phyloP scores from a whole-genome alignment of 2,797 vertebrate species.

The Poeciliopsis infans region DNA sequence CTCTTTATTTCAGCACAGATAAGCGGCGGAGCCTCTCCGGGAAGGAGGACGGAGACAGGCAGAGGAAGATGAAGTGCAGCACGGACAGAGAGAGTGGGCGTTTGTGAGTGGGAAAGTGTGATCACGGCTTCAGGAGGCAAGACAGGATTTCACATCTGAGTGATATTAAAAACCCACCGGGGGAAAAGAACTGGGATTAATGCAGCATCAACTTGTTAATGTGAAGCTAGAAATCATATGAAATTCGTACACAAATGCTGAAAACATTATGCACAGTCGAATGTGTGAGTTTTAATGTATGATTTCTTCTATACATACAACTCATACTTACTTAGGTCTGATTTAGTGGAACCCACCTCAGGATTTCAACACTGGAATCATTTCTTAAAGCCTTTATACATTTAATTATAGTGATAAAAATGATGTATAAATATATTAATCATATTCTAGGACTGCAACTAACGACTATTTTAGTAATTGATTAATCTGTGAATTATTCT shows the following conservation, averaged over 20 bases:
- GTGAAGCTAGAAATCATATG: constrained; percentile 27
- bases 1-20: constrained; percentile 49
- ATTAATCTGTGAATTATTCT: no score
- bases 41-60: constrained; percentile 43
- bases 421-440: background rate
- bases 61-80: constrained; percentile 61
- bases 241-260: constrained; percentile 25
- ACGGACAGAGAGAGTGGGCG: constrained; percentile 64
- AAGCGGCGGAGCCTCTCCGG: constrained; percentile 36
- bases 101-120: constrained; percentile 73
- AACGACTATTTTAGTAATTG: no score
- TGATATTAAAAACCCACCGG: constrained; percentile 40
- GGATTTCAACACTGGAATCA: background rate
- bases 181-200: constrained; percentile 32
- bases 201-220: constrained; percentile 16
- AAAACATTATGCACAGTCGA: background rate
- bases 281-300: background rate
- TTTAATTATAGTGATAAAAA: background rate
- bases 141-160: constrained; percentile 52
- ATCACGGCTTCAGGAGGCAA: constrained; percentile 68
- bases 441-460: no score
- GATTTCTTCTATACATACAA: background rate
- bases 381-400: background rate
- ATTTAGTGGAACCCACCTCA: background rate
- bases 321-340: background rate